Percentiles rank a stretch among this genome's conserved stretches.
phyloP scores from a whole-genome alignment of 64 coral and sea anemone species.

The Dendrophyllia cribrosa region DNA sequence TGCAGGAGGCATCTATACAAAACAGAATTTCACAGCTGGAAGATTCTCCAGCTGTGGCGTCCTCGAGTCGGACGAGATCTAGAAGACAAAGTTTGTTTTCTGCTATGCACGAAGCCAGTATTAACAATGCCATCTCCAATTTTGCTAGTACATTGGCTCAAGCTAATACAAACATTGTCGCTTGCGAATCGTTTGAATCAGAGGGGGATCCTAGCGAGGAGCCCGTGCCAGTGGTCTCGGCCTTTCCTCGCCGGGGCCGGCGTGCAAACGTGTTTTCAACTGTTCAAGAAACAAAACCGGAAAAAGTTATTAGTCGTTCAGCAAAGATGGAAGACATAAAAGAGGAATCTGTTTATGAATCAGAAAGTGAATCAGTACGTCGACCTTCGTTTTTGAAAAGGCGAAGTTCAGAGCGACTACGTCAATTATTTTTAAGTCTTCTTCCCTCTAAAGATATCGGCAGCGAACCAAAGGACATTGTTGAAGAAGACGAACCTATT shows the following conservation, averaged over 20 bases:
- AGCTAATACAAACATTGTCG: neutral
- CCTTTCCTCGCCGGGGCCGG: neutral
- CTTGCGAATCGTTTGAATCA: neutral
- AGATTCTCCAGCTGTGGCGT: neutral
- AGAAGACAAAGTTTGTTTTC: slow-evolving; percentile 39
- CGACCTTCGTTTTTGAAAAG: neutral
- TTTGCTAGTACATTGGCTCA: slow-evolving; percentile 23
- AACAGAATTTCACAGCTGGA: slow-evolving; percentile 22
- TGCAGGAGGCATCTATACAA: neutral
- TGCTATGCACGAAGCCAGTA: slow-evolving; percentile 43
- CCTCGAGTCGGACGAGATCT: neutral
- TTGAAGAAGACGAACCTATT: neutral
- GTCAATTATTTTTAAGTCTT: neutral
- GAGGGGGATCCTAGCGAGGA: neutral
- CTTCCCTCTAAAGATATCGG: neutral
- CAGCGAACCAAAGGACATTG: neutral
- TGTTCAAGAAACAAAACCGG: slow-evolving; percentile 15
- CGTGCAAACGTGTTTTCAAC: slow-evolving; percentile 22
- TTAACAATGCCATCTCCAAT: slow-evolving; percentile 24
- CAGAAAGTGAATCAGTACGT: neutral
- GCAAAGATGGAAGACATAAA: slow-evolving; percentile 32
- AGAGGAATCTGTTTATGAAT: slow-evolving; percentile 31
- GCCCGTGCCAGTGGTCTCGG: neutral
- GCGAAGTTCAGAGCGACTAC: slow-evolving; percentile 28
- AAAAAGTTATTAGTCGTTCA: neutral